Conservation (phyloP, 2,113 vertebrate species). For the Gasterosteus nipponicus region DNA sequence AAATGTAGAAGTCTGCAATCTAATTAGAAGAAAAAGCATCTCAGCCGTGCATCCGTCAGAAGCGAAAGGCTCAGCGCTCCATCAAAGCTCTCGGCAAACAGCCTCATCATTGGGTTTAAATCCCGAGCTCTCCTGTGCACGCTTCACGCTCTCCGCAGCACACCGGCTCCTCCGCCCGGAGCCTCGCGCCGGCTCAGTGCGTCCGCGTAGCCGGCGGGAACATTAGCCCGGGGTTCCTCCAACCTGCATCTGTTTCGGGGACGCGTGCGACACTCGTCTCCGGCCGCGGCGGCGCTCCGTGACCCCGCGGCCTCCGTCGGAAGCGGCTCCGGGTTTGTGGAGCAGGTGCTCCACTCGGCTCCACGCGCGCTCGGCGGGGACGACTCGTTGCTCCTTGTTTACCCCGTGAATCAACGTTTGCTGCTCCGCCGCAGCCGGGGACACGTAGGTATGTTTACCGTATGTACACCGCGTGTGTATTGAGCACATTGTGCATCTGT, state of each 20-base stretch:
- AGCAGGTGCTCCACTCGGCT: constrained; percentile 59
- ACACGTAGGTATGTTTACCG: neutral
- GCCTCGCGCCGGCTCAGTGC: constrained; percentile 31
- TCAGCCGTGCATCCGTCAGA: constrained; percentile 7
- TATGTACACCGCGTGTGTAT: neutral
- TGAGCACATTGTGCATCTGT: neutral
- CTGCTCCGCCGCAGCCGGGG: constrained; percentile 9
- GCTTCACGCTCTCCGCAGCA: constrained; percentile 6
- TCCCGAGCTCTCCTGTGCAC: constrained; percentile 1
- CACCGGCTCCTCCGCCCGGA: constrained; percentile 15
- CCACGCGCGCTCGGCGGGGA: constrained; percentile 56
- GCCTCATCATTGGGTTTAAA: constrained; percentile 42
- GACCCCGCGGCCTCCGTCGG: constrained; percentile 52
- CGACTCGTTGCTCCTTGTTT: constrained; percentile 59
- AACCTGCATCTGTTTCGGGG: constrained; percentile 61
- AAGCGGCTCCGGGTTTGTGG: constrained; percentile 65
- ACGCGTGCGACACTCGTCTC: constrained; percentile 43
- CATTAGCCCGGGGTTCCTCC: constrained; percentile 58
- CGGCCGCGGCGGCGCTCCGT: constrained; percentile 36
- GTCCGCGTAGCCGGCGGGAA: constrained; percentile 48
- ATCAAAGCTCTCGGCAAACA: constrained; percentile 33
- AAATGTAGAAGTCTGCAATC: neutral
- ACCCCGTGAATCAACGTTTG: constrained; percentile 56
- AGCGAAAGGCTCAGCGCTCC: constrained; percentile 20
- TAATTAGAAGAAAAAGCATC: neutral